Conservation (phyloP, 2,113 vertebrate species). For the Sorex fumeus region DNA sequence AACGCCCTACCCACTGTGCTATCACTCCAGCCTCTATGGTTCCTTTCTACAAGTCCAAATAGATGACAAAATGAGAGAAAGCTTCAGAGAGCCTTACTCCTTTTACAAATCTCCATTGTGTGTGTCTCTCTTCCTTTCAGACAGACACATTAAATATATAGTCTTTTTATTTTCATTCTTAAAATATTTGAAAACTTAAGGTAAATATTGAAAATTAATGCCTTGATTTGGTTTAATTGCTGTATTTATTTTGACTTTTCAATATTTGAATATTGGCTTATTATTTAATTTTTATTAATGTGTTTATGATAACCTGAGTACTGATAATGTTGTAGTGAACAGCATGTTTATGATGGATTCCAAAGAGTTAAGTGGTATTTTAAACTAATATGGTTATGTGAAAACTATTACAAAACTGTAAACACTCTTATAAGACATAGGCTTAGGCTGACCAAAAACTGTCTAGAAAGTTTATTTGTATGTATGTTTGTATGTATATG, state of each 20-base stretch:
- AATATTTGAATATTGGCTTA: conserved; percentile 29
- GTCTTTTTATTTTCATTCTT: conserved; percentile 18
- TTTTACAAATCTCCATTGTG: neutral
- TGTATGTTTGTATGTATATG: neutral
- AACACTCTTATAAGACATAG: neutral
- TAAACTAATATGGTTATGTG: conserved; percentile 18
- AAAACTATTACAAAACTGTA: conserved; percentile 42
- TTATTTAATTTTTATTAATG: conserved; percentile 40
- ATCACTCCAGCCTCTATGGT: conserved; percentile 47
- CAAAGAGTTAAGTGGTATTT: conserved; percentile 53
- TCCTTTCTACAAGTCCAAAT: conserved; percentile 30
- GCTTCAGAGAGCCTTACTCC: conserved; percentile 11
- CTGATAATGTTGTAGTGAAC: conserved; percentile 28
- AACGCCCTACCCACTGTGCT: too few species aligned
- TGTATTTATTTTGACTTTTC: conserved; percentile 45
- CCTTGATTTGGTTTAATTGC: conserved; percentile 57
- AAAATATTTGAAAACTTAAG: conserved; percentile 63
- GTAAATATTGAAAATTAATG: conserved; percentile 52
- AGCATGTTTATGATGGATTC: conserved; percentile 28
- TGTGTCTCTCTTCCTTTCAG: conserved; percentile 26
- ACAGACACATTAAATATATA: conserved; percentile 2
- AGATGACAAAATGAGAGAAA: conserved; percentile 21
- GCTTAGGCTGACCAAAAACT: conserved; percentile 23
- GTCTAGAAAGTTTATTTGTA: conserved; percentile 36
- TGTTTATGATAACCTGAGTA: conserved; percentile 40